Evolutionary conservation across 2,797 vertebrate genomes (phyloP), one percentile per base, ranked within the genome.

Genomic region (Typhlichthys subterraneus): DNA sequence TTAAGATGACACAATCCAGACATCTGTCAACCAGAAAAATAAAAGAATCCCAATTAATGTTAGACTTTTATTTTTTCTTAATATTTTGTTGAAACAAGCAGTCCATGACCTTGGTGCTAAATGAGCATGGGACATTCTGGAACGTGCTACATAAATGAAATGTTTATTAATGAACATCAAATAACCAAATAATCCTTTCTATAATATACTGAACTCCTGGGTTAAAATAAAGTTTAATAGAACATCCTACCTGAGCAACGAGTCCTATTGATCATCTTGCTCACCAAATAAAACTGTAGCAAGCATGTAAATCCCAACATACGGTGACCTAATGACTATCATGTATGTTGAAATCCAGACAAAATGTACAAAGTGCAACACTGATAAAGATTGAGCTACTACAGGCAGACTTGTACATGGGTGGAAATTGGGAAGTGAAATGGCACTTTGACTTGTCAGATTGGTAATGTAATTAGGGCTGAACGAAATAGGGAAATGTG

Each of bases 91-190:
- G 63, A 90, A 86, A 85, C 83, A 89, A 92, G 87, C 86, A 93
- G 77, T 82, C 89, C 85, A 87, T 87, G 80, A 88, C 49, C 79
- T 84, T 62, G 68, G 80, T 87, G 76, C 70, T 79, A 80, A 88
- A 88, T 82, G 88, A 92, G 86, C 87, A 87, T 38, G 33, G 33
- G 33, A 42, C 9, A 42, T 42, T 42, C 38, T 42, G 38, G 38
- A 42, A 42, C 87, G 57, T 75, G 67, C 89, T 89, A 93, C 90
- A 91, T 86, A 89, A 92, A 89, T 85, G 72, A 91, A 86, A 82
- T 58, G 57, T 8, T 84, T 66, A 89, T 73, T 75, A 72, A 88
- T 82, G 82, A 76, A 83, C 75, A 75, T 80, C 82, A 85, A 77
- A 82, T 72, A 82, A 85, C 72, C 76, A 81, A 76, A 77, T 79